Conservation (phyloP, 2,888 invertebrate genomes). For the Hyles lineata region DNA sequence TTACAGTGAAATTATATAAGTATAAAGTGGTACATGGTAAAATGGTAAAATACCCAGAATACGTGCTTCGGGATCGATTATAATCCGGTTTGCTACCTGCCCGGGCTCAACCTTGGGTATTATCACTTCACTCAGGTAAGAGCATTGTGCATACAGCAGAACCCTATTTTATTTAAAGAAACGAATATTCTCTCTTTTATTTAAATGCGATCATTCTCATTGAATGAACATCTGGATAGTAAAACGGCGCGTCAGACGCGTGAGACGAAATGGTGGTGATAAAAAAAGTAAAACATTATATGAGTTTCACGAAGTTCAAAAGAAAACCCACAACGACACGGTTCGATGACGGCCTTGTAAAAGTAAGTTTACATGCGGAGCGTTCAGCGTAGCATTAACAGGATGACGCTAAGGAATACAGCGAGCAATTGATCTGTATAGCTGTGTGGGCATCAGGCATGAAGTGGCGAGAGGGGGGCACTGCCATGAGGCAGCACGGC, state of each 20-base stretch:
- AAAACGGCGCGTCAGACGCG: slow-evolving; percentile 26
- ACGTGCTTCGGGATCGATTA: slow-evolving; percentile 61
- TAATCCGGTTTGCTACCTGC: slow-evolving; percentile 75
- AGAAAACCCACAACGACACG: neutral
- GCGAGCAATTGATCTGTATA: slow-evolving; percentile 51
- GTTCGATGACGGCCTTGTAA: neutral
- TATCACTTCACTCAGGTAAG: slow-evolving; percentile 74
- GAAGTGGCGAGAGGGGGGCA: slow-evolving; percentile 50
- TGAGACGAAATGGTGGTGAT: slow-evolving; percentile 18
- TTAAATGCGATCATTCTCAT: slow-evolving; percentile 49
- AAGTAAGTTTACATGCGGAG: neutral
- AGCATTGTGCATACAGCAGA: slow-evolving; percentile 57
- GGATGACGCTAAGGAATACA: slow-evolving; percentile 47
- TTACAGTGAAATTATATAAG: slow-evolving; percentile 22
- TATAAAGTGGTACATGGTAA: slow-evolving; percentile 35
- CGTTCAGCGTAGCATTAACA: neutral
- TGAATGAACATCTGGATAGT: slow-evolving; percentile 57
- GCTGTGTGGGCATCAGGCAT: slow-evolving; percentile 47
- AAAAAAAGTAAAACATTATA: slow-evolving; percentile 24
- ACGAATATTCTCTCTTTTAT: slow-evolving; percentile 55
- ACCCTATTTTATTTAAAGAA: slow-evolving; percentile 52
- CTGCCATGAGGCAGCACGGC: slow-evolving; percentile 68
- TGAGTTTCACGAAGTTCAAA: slow-evolving; percentile 28
- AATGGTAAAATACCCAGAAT: slow-evolving; percentile 53
- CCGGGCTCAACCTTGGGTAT: slow-evolving; percentile 60